Base-by-base conservation (phyloP, 2,888 invertebrate genomes). In the Coleophora flavipennella region DNA sequence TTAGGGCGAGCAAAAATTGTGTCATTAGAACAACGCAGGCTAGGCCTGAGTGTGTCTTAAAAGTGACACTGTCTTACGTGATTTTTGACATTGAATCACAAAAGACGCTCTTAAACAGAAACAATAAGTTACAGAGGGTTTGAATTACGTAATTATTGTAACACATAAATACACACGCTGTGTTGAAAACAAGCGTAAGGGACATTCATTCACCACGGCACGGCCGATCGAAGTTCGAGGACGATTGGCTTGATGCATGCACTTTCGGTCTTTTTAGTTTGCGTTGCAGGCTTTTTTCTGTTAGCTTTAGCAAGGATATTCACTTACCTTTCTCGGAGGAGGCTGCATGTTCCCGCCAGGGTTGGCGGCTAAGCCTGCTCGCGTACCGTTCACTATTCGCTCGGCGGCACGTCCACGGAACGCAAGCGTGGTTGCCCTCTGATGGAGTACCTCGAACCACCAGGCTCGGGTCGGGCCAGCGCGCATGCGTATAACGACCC, bases 311-410 rank as follows among this genome's bases (percentile, higher is more conserved):
- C 12, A 13, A 13, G 33, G n/a, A 8, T 3, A 12, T 34, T 33
- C 13, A 67, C 87, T 88, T 86, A 93, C 92, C 91, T 93, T 93
- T 81, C 92, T 90, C 73, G 92, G 92, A 63, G 92, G 92, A 66
- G 92, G 92, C 89, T 93, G 92, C 92, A 93, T 93, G 83, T 63
- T 76, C 48, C 34, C 38, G 37, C 9, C 26, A 13, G 55, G 55
- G 53, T 50, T 47, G 33, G 36, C 35, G 33, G 42, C 33, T 33
- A 29, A 9, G 29, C n/a, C 29, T 29, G 29, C 3, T 10, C 10
- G 29, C 29, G n/a, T n/a, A 20, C 20, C 20, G 29, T 11, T 29
- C 29, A 11, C 29, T 10, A 29, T 11, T 29, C 29, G 29, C 29
- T 2, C 10, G 35, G 35, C 41, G 54, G 66, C 61, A 70, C 67